A percentile compares a stretch with the other conserved stretches of the same genome.
Evolutionary conservation across 2,113 vertebrate species (phyloP).

Genomic region (Corythornis madagascariensis): DNA sequence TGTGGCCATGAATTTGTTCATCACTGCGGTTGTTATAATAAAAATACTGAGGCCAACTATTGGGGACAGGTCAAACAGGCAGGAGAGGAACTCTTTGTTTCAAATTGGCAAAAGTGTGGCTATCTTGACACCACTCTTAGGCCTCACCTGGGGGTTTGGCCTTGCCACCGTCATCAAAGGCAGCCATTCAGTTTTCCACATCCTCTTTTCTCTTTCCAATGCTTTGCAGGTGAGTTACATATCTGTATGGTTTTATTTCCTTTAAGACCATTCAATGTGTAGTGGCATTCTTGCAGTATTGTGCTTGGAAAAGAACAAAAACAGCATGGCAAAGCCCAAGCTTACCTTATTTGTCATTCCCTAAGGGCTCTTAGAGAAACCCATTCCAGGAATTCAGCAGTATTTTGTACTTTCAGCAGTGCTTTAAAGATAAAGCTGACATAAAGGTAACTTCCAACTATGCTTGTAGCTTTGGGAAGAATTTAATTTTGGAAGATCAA

Average conservation of each 20-base stretch:
- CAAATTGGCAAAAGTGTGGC: constrained; percentile 78
- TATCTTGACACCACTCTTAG: constrained; percentile 78
- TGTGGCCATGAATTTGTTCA: constrained; percentile 82
- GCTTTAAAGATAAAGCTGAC: not conserved
- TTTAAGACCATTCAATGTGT: not conserved
- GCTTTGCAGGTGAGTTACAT: constrained; percentile 75
- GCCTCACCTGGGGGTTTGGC: constrained; percentile 81
- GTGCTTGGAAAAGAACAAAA: not conserved
- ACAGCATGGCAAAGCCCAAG: not conserved
- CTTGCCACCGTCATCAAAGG: constrained; percentile 38
- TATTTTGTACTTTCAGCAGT: not conserved
- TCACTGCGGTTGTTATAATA: constrained; percentile 83
- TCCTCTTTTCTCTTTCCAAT: constrained; percentile 75
- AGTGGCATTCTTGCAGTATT: not conserved
- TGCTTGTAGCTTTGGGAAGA: not conserved
- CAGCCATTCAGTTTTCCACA: constrained; percentile 49
- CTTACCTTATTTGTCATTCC: not conserved
- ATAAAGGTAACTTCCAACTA: not conserved
- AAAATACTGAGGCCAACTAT: constrained; percentile 83
- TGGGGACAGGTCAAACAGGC: constrained; percentile 73
- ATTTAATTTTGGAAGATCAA: not conserved
- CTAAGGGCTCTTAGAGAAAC: not conserved
- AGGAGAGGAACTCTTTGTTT: constrained; percentile 71
- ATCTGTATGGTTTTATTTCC: not conserved
- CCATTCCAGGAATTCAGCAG: not conserved